These are phyloP conservation scores for Spicauda simplicius DNA, from an alignment of 2,888 invertebrate genomes.

Conservation along the genomic window DNA sequence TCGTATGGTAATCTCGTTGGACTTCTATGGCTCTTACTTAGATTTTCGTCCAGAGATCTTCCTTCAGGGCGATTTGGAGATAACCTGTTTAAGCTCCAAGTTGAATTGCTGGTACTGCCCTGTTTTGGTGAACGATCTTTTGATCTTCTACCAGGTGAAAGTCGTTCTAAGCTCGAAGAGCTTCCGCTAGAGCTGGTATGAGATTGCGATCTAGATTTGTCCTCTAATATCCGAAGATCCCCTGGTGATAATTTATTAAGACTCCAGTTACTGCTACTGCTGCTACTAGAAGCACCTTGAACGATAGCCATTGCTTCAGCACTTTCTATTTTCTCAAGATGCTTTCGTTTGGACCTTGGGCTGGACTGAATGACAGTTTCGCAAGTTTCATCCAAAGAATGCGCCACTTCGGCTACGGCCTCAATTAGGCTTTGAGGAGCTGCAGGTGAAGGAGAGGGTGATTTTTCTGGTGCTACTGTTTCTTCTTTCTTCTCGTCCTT, in stretches of 20 bases:
- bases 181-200: slow-evolving; percentile 82
- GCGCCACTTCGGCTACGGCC: slow-evolving; percentile 88
- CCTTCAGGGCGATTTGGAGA: slow-evolving; percentile 81
- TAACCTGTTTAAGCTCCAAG: slow-evolving; percentile 79
- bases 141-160: slow-evolving; percentile 78
- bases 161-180: slow-evolving; percentile 77
- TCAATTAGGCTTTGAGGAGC: slow-evolving; percentile 83
- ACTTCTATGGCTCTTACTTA: slow-evolving; percentile 75
- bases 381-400: slow-evolving; percentile 88
- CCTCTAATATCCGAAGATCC: slow-evolving; percentile 77
- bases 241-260: slow-evolving; percentile 81
- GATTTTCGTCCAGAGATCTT: slow-evolving; percentile 76
- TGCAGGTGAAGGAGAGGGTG: slow-evolving; percentile 58
- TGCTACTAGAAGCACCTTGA: slow-evolving; percentile 79
- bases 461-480: slow-evolving; percentile 50
- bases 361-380: slow-evolving; percentile 88
- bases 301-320: slow-evolving; percentile 75
- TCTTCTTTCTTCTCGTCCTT: slow-evolving; percentile 59
- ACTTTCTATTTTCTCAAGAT: slow-evolving; percentile 79
- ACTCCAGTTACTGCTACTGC: slow-evolving; percentile 83
- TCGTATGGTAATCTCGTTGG: slow-evolving; percentile 79
- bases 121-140: slow-evolving; percentile 81
- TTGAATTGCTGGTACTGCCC: slow-evolving; percentile 80
- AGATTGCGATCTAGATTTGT: slow-evolving; percentile 75
- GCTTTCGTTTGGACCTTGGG: slow-evolving; percentile 80